A percentile compares a stretch with the other conserved stretches of the same genome.
Conservation (phyloP, 2,113 vertebrate species). For the Campylomormyrus numenius region DNA sequence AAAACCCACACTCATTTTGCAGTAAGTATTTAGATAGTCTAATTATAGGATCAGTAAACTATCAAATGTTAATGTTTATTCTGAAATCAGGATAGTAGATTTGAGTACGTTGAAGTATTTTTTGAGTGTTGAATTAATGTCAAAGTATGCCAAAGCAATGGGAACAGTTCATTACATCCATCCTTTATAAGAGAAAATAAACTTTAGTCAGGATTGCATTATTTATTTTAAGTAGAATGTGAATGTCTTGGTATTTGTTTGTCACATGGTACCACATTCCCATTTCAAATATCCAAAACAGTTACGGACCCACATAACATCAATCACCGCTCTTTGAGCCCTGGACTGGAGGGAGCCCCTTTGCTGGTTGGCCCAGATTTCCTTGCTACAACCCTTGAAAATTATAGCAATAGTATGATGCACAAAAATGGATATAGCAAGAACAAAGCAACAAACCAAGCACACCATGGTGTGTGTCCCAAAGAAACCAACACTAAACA, state of each 20-base stretch:
- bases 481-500: not conserved
- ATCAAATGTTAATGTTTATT: not conserved
- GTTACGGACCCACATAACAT: not conserved
- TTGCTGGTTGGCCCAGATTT: not conserved
- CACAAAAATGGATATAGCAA: not conserved
- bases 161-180: not conserved
- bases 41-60: too few relatives aligned
- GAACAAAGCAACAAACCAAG: not conserved
- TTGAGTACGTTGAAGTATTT: not conserved
- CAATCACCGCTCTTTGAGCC: not conserved
- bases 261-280: not conserved
- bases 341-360: not conserved
- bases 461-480: not conserved
- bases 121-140: not conserved
- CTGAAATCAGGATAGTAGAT: not conserved
- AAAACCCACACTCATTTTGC: not conserved
- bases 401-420: not conserved
- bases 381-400: not conserved
- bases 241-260: not conserved
- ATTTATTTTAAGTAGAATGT: not conserved
- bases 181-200: not conserved
- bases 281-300: not conserved
- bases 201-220: not conserved
- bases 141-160: not conserved
- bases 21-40: not conserved